Conservation (phyloP, 2,797 vertebrate genomes). For the Protonibea diacanthus region DNA sequence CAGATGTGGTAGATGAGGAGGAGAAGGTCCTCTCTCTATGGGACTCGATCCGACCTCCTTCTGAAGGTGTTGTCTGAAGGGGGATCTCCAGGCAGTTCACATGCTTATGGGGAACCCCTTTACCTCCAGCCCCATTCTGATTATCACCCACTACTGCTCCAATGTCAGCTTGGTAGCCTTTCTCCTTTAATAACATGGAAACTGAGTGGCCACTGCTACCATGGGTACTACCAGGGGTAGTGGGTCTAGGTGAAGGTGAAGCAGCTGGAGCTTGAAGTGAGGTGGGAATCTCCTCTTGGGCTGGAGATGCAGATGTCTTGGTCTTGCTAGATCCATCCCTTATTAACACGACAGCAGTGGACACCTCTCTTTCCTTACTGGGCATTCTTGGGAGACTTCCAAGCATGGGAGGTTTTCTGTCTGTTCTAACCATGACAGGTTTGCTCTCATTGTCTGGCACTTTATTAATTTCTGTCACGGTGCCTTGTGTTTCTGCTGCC, state of each 20-base stretch:
- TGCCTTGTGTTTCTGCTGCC: constrained; percentile 48
- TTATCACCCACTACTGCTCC: constrained; percentile 82
- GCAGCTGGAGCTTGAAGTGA: constrained; percentile 34
- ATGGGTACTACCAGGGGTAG: constrained; percentile 22
- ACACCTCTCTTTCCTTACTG: constrained; percentile 85
- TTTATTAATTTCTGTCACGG: constrained; percentile 42
- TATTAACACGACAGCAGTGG: constrained; percentile 83
- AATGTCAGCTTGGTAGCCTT: constrained; percentile 89
- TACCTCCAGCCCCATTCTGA: constrained; percentile 52
- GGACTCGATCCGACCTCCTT: constrained; percentile 49
- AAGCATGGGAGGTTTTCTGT: constrained; percentile 74
- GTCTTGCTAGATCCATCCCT: constrained; percentile 73
- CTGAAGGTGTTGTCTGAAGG: constrained; percentile 75
- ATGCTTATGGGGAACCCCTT: constrained; percentile 76
- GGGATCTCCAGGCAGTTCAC: constrained; percentile 86
- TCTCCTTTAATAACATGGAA: constrained; percentile 87
- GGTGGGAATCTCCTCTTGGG: constrained; percentile 54
- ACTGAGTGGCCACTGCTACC: constrained; percentile 81
- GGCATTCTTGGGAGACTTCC: constrained; percentile 76
- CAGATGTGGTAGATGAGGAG: constrained; percentile 66
- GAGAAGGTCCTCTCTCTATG: constrained; percentile 72
- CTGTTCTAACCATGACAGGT: constrained; percentile 42
- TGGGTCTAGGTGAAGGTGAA: constrained; percentile 58
- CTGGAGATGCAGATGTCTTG: constrained; percentile 53
- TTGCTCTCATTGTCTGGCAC: constrained; percentile 51